Evolutionary conservation across 2,797 vertebrate genomes (phyloP), one percentile per base, ranked within the genome.

Genomic region (Poecilia picta): DNA sequence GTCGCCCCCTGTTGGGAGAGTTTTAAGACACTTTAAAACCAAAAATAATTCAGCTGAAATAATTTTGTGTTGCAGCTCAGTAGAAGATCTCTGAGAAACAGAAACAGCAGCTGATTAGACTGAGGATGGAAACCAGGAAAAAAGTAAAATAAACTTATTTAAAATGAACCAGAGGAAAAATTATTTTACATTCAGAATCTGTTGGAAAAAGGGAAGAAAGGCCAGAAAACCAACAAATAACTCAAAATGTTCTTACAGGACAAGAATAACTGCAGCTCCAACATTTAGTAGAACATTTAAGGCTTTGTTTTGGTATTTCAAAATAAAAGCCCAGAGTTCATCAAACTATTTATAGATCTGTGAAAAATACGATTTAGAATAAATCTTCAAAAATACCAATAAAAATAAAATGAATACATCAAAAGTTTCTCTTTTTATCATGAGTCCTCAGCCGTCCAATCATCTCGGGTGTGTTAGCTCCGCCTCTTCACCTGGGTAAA

Each of bases 401-500:
- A 53, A 55, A 74, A 55, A 74, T 39, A 74, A 73, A 28, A 23
- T 25, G 36, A 55, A 74, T n/a, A 74, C 49, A 31, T 73, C 25
- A 72, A 33, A 49, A 33, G 59, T 16, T 64, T 36, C 1, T 72
- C 31, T 71, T 71, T 43, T 45, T 31, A 33, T 49, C 5, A 25
- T 55, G 36, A 68, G 64, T 68, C 23, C 66, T 51, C 72, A 51
- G 18, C 13, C 28, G 2, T 13, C 28, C 57, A 31, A 31, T 53
- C 12, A 13, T 45, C n/a, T 33, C 70, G 45, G 20, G 33, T 49
- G 23, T 10, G 36, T 7, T 39, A 36, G 45, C 82, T 78, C 79
- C 75, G 41, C 84, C 77, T 77, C 33, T 36, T 51, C 23, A 25
- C 73, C 25, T 28, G 41, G 53, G 23, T 76, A n/a, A 70, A 15